phyloP scores from a whole-genome alignment of 1,140 invertebrate species.

The Bombus impatiens region DNA sequence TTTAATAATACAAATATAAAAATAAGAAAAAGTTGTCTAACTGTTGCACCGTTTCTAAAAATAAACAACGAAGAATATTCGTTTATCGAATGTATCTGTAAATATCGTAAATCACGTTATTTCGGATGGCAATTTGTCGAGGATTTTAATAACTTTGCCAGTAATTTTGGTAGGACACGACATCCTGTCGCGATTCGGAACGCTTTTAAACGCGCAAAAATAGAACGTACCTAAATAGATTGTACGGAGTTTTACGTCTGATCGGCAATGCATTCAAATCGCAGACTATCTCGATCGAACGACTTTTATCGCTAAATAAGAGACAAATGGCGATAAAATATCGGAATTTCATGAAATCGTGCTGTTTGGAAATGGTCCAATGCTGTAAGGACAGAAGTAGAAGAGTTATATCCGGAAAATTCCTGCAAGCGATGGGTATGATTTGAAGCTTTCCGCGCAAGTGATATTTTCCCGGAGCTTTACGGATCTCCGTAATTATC shows the following conservation, averaged over 20 bases:
- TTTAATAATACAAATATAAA: too few species aligned
- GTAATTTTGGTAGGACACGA: too few species aligned
- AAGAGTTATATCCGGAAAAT: slow-evolving; percentile 9
- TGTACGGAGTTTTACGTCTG: not conserved
- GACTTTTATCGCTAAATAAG: not conserved
- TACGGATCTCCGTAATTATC: not conserved
- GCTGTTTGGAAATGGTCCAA: slow-evolving; percentile 20
- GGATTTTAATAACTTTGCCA: too few species aligned
- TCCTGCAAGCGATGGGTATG: slow-evolving; percentile 2
- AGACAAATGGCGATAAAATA: slow-evolving; percentile 4
- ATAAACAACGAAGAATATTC: too few species aligned
- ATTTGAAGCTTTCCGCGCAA: not conserved
- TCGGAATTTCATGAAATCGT: slow-evolving; percentile 7
- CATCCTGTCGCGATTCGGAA: too few species aligned
- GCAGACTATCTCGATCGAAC: not conserved
- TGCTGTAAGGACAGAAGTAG: slow-evolving; percentile 4
- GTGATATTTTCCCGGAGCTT: not conserved
- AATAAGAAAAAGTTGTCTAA: too few species aligned
- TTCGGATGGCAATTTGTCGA: too few species aligned
- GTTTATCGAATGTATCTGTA: too few species aligned
- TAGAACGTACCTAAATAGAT: not conserved
- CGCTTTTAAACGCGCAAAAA: too few species aligned
- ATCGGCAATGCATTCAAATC: not conserved
- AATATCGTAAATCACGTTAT: too few species aligned
- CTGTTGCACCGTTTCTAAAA: too few species aligned